Conservation (phyloP, 1,140 invertebrate genomes). For the Saccostrea echinata region DNA sequence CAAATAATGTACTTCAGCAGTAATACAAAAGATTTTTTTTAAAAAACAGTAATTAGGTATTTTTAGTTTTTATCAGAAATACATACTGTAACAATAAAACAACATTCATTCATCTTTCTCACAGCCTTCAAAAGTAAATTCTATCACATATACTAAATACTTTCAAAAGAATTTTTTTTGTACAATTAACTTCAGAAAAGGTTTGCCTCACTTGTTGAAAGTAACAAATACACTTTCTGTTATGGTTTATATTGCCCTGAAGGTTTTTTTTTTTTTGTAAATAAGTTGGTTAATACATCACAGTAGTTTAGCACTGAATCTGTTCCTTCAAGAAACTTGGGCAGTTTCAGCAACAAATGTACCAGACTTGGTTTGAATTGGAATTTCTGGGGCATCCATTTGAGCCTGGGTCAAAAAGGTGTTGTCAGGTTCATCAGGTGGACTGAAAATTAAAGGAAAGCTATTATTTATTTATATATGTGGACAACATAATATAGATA, state of each 20-base stretch:
- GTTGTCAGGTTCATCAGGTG: slow-evolving; percentile 59
- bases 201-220: not conserved
- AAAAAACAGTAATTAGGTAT: not conserved
- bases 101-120: not conserved
- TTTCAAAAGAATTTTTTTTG: not conserved
- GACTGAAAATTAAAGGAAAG: slow-evolving; percentile 43
- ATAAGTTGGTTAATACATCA: not conserved
- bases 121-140: not conserved
- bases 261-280: not conserved
- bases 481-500: no score
- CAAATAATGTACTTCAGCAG: not conserved
- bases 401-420: slow-evolving; percentile 69
- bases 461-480: no score
- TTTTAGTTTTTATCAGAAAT: not conserved
- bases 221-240: not conserved
- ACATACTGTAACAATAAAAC: not conserved
- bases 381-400: slow-evolving; percentile 57
- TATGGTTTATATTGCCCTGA: not conserved
- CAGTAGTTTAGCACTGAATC: not conserved
- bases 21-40: not conserved
- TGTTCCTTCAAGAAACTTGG: slow-evolving; percentile 33
- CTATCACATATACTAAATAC: not conserved
- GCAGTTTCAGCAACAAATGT: slow-evolving; percentile 34
- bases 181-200: not conserved
- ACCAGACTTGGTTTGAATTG: not conserved